These are phyloP conservation scores for Ectemnius continuus DNA, from an alignment of 2,888 invertebrate species.

Conservation along the genomic window DNA sequence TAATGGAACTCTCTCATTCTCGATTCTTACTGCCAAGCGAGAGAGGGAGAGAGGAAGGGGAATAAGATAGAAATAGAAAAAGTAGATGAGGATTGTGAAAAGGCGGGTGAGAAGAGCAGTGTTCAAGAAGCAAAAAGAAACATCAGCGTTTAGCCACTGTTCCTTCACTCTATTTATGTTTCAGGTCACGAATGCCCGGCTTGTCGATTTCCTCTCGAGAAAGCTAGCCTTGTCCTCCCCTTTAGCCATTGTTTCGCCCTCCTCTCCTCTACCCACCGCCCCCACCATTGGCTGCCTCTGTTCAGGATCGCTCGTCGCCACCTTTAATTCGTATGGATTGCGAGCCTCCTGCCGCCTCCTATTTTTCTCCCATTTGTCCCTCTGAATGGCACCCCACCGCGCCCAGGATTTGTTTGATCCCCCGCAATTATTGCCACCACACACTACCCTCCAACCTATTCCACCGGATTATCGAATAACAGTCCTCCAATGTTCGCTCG, in stretches of 20 bases:
- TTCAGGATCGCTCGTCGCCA: neutral
- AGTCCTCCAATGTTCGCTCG: too few species aligned
- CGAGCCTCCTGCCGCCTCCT: constrained; percentile 29
- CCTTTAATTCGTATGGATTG: constrained; percentile 29
- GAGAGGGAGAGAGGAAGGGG: neutral
- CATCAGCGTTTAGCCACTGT: constrained; percentile 22
- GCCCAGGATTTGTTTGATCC: constrained; percentile 1
- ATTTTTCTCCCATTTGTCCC: constrained; percentile 43
- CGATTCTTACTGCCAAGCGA: neutral
- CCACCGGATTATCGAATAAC: too few species aligned
- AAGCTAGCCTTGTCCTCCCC: constrained; percentile 12
- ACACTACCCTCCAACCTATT: neutral
- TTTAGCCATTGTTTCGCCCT: neutral
- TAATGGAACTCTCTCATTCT: constrained; percentile 53
- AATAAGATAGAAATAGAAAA: constrained; percentile 5
- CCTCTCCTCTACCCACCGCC: constrained; percentile 3
- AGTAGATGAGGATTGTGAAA: constrained; percentile 18
- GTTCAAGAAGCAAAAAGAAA: constrained; percentile 13
- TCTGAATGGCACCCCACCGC: neutral
- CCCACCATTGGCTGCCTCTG: too few species aligned
- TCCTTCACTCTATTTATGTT: constrained; percentile 40
- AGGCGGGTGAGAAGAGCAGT: constrained; percentile 19
- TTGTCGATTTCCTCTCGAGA: constrained; percentile 35
- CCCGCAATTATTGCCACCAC: constrained; percentile 15
- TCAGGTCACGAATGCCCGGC: constrained; percentile 46